Percentiles rank a stretch among this genome's conserved stretches.
Conservation (phyloP, 2,113 vertebrate genomes). For the Micromys minutus region DNA sequence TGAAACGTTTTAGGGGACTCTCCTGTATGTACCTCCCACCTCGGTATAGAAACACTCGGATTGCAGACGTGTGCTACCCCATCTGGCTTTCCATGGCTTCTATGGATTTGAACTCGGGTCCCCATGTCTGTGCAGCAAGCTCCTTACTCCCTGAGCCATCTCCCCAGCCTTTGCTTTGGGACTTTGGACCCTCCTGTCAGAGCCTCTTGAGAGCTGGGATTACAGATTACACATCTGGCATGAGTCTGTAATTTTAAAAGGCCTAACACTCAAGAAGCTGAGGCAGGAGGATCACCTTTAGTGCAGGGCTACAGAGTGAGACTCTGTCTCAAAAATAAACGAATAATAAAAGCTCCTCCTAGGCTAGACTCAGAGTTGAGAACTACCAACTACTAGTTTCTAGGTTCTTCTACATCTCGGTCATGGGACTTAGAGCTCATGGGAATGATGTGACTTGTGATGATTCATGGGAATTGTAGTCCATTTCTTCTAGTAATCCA, state of each 20-base stretch:
- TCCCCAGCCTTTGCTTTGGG: neutral
- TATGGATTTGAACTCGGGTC: neutral
- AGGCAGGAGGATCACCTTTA: neutral
- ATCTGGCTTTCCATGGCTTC: neutral
- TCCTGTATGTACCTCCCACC: neutral
- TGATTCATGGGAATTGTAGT: neutral
- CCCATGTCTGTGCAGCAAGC: neutral
- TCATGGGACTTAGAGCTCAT: neutral
- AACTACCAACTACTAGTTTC: neutral
- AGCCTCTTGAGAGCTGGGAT: neutral
- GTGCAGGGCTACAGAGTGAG: neutral
- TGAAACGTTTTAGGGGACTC: neutral
- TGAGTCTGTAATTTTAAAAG: neutral
- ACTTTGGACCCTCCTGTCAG: neutral
- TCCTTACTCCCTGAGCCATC: neutral
- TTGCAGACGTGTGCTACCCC: neutral
- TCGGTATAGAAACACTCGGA: neutral
- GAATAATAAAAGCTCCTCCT: neutral
- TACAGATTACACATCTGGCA: no score
- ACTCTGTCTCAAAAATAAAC: neutral
- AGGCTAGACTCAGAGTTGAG: neutral
- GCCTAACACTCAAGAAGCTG: neutral
- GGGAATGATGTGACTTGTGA: neutral
- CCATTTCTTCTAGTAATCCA: neutral
- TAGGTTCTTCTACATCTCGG: neutral